Base-by-base conservation (phyloP, 2,797 vertebrate species). In the Lates japonicus region DNA sequence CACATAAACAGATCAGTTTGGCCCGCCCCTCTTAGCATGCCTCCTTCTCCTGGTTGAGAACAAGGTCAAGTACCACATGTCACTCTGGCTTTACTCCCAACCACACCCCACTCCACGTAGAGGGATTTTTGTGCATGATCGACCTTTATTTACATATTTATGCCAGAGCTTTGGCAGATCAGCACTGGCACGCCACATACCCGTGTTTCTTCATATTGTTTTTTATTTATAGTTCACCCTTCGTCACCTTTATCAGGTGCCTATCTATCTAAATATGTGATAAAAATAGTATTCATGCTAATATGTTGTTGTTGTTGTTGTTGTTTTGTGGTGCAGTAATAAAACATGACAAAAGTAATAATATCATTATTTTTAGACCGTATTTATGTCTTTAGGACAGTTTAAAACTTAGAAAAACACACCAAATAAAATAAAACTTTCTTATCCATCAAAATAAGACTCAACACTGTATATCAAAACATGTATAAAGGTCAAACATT, bases 81-180 rank as follows among this genome's bases (percentile, higher is more conserved):
- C 72, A 78, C 29, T n/a, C 5, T 25, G 7, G 10, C 44, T 57
- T 14, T 20, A 9, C 7, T n/a, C 6, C 1, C 16, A 0, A 51
- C 67, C 83, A 72, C 87, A 14, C 89, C 90, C 66, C 42, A 3
- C 3, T 82, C 83, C 74, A 90, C 87, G 84, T 90, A 62, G 69
- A 10, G 68, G 73, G 81, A 46, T n/a, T n/a, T 78, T 48, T 20
- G 3, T 54, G 62, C 19, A 12, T 74, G 78, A 81, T 29, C 55
- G 31, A 6, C 3, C 12, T 60, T 29, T 73, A 66, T 82, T 82
- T 80, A 76, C 17, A 70, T 14, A n/a, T 35, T 11, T 7, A 25
- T 68, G n/a, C 14, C 42, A 57, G 33, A 59, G 29, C 22, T 57
- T 67, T 72, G 67, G n/a, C 59, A 64, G 68, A 59, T 54, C 49